phyloP scores from a whole-genome alignment of 2,797 vertebrate genomes.

The Hydrophis major region DNA sequence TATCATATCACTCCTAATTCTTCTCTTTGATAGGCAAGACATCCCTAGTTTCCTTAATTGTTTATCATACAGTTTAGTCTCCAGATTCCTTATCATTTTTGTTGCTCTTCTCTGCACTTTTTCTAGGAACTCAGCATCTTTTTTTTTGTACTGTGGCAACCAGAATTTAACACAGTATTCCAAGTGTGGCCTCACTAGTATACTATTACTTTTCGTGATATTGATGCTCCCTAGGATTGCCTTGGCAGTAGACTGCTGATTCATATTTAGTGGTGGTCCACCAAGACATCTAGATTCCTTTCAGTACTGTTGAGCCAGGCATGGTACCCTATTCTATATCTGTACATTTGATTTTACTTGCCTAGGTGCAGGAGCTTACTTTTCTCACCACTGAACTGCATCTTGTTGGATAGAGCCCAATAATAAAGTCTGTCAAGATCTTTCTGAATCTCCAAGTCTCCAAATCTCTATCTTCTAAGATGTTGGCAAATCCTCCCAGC shows the following conservation, averaged over 20 bases:
- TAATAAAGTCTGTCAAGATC: neutral
- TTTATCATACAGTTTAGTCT: neutral
- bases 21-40: neutral
- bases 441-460: neutral
- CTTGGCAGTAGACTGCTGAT: neutral
- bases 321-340: neutral
- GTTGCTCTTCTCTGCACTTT: neutral
- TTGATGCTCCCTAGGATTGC: neutral
- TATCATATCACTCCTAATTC: neutral
- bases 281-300: neutral
- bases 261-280: neutral
- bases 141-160: neutral
- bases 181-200: neutral
- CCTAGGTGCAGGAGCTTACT: neutral
- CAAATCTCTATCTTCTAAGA: neutral
- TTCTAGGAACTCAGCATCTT: neutral
- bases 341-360: neutral
- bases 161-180: neutral
- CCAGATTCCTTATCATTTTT: neutral
- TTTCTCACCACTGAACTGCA: neutral
- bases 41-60: neutral
- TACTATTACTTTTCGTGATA: neutral
- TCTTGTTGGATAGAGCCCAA: neutral
- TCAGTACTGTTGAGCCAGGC: neutral
- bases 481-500: neutral